These are phyloP conservation scores for Mycteria americana DNA, from an alignment of 2,797 vertebrate species.

Conservation along the genomic window DNA sequence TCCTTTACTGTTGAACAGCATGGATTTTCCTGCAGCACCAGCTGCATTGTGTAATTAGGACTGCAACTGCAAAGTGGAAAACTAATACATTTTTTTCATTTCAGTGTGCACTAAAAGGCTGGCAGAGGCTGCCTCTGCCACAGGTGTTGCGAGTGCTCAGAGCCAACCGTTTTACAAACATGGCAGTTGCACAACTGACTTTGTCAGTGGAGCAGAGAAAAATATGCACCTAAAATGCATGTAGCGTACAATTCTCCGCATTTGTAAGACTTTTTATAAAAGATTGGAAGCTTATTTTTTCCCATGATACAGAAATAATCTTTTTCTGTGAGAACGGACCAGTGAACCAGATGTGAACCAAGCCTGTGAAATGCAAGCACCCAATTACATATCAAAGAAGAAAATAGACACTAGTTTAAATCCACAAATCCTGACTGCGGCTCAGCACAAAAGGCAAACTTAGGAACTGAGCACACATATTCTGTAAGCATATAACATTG, in stretches of 20 bases:
- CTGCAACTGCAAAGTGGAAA: constrained; percentile 24
- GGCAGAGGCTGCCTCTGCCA: constrained; percentile 8
- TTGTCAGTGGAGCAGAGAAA: constrained; percentile 7
- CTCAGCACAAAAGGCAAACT: constrained; percentile 1
- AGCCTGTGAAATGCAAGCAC: background rate
- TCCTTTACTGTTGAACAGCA: background rate
- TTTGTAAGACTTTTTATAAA: constrained; percentile 9
- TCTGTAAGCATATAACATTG: background rate
- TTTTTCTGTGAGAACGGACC: background rate
- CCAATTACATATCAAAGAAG: constrained; percentile 15
- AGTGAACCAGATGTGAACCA: constrained; percentile 16
- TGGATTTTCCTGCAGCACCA: background rate
- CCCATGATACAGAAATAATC: background rate
- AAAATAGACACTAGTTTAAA: background rate
- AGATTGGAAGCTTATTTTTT: background rate
- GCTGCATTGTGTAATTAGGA: constrained; percentile 13
- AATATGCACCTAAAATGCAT: background rate
- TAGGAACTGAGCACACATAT: background rate
- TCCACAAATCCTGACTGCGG: background rate
- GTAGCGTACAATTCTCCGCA: background rate
- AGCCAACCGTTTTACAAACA: background rate
- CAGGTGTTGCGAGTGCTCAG: constrained; percentile 30
- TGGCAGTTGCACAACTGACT: background rate
- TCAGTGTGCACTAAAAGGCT: background rate
- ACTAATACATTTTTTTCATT: constrained; percentile 36